These are phyloP conservation scores for Fragum whitleyi DNA, from an alignment of 2,888 invertebrate genomes.

Conservation along the genomic window DNA sequence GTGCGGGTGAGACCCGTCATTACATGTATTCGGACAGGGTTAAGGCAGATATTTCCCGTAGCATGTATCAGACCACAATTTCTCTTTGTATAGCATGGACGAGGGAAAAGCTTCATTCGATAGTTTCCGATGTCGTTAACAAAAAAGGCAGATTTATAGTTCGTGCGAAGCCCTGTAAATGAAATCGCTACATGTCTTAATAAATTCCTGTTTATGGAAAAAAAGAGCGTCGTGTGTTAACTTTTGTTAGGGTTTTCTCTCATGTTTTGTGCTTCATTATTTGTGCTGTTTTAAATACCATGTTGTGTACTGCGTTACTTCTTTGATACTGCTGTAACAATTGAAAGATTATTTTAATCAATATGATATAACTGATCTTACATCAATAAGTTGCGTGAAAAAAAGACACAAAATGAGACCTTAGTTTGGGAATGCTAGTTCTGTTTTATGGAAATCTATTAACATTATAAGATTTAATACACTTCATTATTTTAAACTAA, in stretches of 20 bases:
- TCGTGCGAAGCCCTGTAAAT: slow-evolving; percentile 18
- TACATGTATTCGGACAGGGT: no score
- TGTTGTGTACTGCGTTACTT: neutral
- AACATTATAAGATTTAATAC: no score
- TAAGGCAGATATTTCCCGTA: neutral
- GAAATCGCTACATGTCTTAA: slow-evolving; percentile 14
- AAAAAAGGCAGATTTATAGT: slow-evolving; percentile 22
- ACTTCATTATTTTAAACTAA: no score
- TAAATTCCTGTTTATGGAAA: slow-evolving; percentile 7
- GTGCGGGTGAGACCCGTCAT: no score
- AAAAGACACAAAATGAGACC: no score
- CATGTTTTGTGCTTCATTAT: slow-evolving; percentile 5
- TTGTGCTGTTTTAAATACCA: neutral
- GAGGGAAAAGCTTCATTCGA: slow-evolving; percentile 12
- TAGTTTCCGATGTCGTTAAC: slow-evolving; percentile 22
- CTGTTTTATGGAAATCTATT: no score
- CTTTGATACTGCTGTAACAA: neutral
- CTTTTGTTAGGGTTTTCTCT: slow-evolving; percentile 1
- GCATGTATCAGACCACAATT: neutral
- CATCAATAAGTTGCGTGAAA: no score
- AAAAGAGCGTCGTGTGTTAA: neutral
- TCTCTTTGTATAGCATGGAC: neutral
- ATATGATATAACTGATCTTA: neutral
- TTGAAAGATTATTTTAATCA: neutral
- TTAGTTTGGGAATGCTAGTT: no score